Evolutionary conservation across 2,888 invertebrate genomes (phyloP), one percentile per base, ranked within the genome.

Genomic region (Eupithecia insigniata): DNA sequence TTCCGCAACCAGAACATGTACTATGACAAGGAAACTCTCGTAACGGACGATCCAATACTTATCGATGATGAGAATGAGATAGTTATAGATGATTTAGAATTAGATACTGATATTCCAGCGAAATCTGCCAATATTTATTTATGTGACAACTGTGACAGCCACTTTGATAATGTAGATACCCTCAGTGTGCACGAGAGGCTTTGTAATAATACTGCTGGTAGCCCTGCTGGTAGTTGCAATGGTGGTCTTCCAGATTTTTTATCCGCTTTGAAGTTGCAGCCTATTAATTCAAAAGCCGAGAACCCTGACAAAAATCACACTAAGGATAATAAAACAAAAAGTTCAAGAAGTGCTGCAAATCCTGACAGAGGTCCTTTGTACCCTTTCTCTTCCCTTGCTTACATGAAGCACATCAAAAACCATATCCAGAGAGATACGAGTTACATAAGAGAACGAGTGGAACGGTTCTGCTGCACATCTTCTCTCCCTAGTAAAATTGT

Each of bases 1-100:
- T 97, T 97, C 89, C 95, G 97, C 66, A 97, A 97, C 90, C 96
- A 96, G 84, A 96, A 97, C 84, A 94, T 96, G 91, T 95, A 95
- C 84, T 91, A 95, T 87, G 92, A 92, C 76, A 82, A 83, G 68
- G 82, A 80, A 39, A 12, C 71, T 6, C 66, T 70, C 5, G 51
- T 72, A n/a, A 36, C 58, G 7, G 73, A 77, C 18, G 73, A 78
- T 58, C 60, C 68, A 2, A 69, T 70, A 74, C 71, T 65, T 26
- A 60, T 73, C 0, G 78, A 76, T 32, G 77, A 77, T 32, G 76
- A 78, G 26, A 76, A 78, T 61, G 34, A 36, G 1, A 67, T 70
- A 72, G 74, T 67, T 62, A 1, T 69, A 22, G 78, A 72, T 61
- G 71, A 73, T 16, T 34, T 65, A 22, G 72, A 60, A n/a, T 34